Evolutionary conservation across 2,113 vertebrate genomes (phyloP).

Genomic region (Myodes glareolus): DNA sequence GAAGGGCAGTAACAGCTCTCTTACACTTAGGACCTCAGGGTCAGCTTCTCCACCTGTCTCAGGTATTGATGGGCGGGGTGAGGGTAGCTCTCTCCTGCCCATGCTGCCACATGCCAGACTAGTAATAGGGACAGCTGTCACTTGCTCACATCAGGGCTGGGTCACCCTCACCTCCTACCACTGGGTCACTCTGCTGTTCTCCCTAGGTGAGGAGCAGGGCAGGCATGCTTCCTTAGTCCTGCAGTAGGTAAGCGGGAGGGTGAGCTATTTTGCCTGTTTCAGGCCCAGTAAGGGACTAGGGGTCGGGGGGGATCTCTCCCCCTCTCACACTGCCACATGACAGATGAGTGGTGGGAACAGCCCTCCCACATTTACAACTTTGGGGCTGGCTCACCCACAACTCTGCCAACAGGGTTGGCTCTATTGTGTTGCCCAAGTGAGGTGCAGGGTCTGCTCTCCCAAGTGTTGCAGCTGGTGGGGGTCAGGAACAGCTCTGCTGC

Average conservation of each 20-base stretch:
- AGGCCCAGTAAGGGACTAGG: rapidly evolving
- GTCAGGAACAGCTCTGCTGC: background rate
- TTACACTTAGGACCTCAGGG: background rate
- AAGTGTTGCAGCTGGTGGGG: background rate
- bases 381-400: background rate
- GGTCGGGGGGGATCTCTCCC: background rate
- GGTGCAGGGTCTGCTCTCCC: background rate
- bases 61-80: background rate
- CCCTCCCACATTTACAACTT: background rate
- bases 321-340: background rate
- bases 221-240: background rate
- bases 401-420: background rate
- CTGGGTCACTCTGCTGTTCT: background rate
- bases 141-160: background rate
- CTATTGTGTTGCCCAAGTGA: background rate
- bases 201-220: background rate
- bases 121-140: background rate
- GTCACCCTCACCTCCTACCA: background rate
- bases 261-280: no score
- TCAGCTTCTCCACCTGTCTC: background rate
- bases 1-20: background rate
- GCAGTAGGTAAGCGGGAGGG: no score
- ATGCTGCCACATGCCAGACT: background rate
- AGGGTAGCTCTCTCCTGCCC: background rate
- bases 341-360: background rate